These are phyloP conservation scores for Alouatta palliata DNA, from an alignment of 2,113 vertebrate genomes.

Conservation along the genomic window DNA sequence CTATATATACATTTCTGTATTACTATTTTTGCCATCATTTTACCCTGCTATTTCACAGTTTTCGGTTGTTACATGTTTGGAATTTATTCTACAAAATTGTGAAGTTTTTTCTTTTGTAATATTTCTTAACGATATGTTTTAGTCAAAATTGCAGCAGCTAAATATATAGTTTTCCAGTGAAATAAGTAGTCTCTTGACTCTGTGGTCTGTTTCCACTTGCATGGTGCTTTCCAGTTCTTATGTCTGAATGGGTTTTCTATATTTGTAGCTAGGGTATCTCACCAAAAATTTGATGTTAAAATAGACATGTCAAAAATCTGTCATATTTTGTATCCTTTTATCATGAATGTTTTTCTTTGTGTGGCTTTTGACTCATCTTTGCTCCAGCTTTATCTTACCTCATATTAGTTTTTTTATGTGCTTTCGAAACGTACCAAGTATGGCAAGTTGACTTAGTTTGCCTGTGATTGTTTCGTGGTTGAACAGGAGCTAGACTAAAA, in stretches of 20 bases:
- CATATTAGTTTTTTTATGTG: not conserved
- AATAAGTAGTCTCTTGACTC: not conserved
- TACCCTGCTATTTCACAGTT: not conserved
- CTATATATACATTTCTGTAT: not conserved
- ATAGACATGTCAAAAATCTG: not conserved
- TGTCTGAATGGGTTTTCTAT: not conserved
- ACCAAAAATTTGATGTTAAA: constrained; percentile 15
- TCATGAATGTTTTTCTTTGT: not conserved
- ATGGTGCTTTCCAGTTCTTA: not conserved
- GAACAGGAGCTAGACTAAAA: not conserved
- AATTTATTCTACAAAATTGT: constrained; percentile 34
- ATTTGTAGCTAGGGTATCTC: constrained; percentile 29
- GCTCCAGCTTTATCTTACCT: not conserved
- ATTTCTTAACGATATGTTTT: not conserved
- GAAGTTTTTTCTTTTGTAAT: not conserved
- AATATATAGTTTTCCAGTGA: constrained; percentile 6
- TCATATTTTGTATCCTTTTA: not conserved
- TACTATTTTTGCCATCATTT: not conserved
- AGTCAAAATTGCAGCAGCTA: not conserved
- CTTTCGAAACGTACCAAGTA: not conserved
- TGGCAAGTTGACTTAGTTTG: not conserved
- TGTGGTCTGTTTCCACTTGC: not conserved
- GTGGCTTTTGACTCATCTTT: not conserved
- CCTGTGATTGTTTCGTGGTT: not conserved
- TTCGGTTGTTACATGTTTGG: not conserved